Base-by-base conservation (phyloP, 2,113 vertebrate species). In the Scalopus aquaticus region DNA sequence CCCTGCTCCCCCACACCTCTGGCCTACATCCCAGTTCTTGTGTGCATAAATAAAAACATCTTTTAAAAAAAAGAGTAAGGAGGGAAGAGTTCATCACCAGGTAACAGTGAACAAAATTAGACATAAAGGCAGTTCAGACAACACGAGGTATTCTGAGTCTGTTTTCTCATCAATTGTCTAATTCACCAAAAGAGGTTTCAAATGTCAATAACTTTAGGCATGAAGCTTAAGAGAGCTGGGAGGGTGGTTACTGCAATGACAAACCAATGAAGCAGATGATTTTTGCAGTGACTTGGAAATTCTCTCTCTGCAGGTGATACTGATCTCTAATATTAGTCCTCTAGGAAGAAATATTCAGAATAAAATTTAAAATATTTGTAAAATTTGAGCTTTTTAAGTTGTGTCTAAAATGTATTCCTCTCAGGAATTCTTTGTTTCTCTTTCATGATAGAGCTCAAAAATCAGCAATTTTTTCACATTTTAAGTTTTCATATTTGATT, bases 401-500 rank as follows among this genome's bases (percentile, higher is more conserved):
- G 28, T 85, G 46, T 65, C 62, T 46, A 79, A 79, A 77, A 72
- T 87, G 49, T 95, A 46, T 77, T 73, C 24, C 17, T 85, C 32
- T 83, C 7, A 6, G 69, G 26, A 51, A 73, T 81, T 81, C n/a
- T 76, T 54, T 65, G 16, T 79, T 65, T 89, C 42, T 92, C 16
- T 86, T 80, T 76, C 37, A 46, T 60, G 19, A 51, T 0, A 73
- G 32, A 64, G 7, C 37, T 82, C 39, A 58, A 73, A 84, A 93
- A 42, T 49, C 17, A 60, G 1, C 72, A 28, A 83, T 60, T 88
- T 15, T 81, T 65, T 91, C 46, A 72, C 77, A 44, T 13, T 84
- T 88, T 93, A 28, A 90, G 35, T 73, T 86, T 91, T 84, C 28
- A 51, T 62, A 17, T 86, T 90, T 82, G 26, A 70, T 64, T 94